phyloP scores from a whole-genome alignment of 2,888 invertebrate genomes.

The Agonopterix arenella region DNA sequence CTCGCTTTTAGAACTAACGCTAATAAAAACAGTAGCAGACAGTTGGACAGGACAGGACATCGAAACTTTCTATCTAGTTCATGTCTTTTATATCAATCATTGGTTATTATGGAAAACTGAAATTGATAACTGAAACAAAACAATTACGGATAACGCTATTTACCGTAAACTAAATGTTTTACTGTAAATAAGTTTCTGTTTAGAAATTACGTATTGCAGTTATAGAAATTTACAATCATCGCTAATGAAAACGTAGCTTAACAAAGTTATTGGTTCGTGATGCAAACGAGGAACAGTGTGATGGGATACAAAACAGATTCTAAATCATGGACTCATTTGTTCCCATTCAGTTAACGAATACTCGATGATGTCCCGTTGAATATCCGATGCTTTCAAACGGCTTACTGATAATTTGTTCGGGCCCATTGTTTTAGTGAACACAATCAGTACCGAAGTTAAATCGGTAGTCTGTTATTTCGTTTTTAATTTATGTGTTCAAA shows the following conservation, averaged over 20 bases:
- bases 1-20: no score
- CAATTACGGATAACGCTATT: no score
- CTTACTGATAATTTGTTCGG: conserved; percentile 40
- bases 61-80: no score
- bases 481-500: background rate
- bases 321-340: conserved; percentile 66
- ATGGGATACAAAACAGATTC: conserved; percentile 44
- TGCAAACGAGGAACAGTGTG: conserved; percentile 36
- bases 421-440: conserved; percentile 17
- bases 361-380: conserved; percentile 38
- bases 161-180: no score
- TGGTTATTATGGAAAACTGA: no score
- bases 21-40: no score
- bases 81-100: no score
- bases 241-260: conserved; percentile 20
- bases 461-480: conserved; percentile 6
- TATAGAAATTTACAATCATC: conserved; percentile 11
- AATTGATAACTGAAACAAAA: no score
- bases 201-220: background rate
- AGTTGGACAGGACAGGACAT: no score
- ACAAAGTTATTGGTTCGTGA: conserved; percentile 45
- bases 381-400: conserved; percentile 32
- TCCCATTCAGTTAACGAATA: conserved; percentile 59
- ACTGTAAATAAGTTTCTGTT: no score
- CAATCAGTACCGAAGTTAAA: background rate